Evolutionary conservation across 2,797 vertebrate genomes (phyloP), one percentile per base, ranked within the genome.

Genomic region (Mus minutoides): DNA sequence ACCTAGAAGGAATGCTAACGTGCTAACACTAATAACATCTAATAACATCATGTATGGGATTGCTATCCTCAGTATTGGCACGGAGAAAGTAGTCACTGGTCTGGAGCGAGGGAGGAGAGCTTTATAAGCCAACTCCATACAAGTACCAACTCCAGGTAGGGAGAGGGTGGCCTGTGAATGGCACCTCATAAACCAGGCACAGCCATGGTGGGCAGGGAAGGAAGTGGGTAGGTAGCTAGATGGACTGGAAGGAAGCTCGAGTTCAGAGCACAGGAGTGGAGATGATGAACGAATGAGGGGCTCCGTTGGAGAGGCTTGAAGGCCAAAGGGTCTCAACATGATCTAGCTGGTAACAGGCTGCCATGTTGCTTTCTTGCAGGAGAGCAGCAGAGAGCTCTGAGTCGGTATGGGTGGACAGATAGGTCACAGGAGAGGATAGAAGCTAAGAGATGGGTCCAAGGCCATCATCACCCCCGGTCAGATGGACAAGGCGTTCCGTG

Each of bases 261-360:
- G 31, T 14, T 52, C 69, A 0, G 0, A 56, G n/a, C 2, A 1
- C 34, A 8, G 5, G 16, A 29, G 49, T 67, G 67, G 26, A 82
- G 78, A 46, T 52, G 9, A 6, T 13, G 67, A 95, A 54, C 14
- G 34, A 75, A 76, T 12, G 40, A 80, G 52, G 29, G 43, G 1
- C 13, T 22, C 60, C 24, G 6, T 0, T 37, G 37, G 77, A 52
- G 58, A 88, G 43, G 64, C 60, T 31, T 73, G 54, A 76, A 92
- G 49, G 54, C 76, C 21, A 34, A 82, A 71, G 89, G 6, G n/a
- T 37, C 64, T 87, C 49, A 29, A 54, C 52, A 19, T 60, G 29
- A 69, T 62, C 31, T 77, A 40, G 56, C 6, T 43, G 26, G 43
- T 17, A 56, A 43, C 34, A 46, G 3, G 43, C 54, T 60, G 31